Conservation (phyloP, 2,888 invertebrate genomes). For the Nomada lathburiana region DNA sequence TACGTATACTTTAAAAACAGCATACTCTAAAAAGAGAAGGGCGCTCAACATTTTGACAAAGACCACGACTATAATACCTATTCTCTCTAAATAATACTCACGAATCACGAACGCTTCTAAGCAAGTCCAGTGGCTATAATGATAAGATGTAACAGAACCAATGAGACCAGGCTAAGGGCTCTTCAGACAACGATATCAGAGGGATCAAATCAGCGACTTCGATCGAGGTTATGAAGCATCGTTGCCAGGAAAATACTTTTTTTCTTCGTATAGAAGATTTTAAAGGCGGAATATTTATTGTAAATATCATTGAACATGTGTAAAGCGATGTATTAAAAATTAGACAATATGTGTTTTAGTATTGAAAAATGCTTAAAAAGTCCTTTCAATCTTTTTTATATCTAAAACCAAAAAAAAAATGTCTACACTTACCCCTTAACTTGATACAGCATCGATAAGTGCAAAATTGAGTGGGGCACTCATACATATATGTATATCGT, state of each 20-base stretch:
- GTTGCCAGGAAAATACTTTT: not conserved
- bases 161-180: not conserved
- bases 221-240: not conserved
- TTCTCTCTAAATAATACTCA: not conserved
- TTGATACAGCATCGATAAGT: too few species aligned
- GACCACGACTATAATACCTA: not conserved
- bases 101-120: not conserved
- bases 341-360: too few species aligned
- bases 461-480: too few species aligned
- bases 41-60: too few species aligned
- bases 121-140: not conserved
- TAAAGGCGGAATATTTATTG: not conserved
- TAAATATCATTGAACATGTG: too few species aligned
- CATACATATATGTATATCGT: too few species aligned
- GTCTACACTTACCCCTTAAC: too few species aligned
- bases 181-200: not conserved
- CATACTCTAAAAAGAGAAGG: not conserved
- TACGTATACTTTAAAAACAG: not conserved
- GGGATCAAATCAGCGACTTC: not conserved
- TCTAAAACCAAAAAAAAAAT: too few species aligned
- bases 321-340: too few species aligned
- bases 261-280: not conserved
- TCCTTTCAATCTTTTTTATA: too few species aligned
- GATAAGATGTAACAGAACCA: conserved; percentile 1
- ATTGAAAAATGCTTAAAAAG: too few species aligned